Evolutionary conservation across 2,113 vertebrate genomes (phyloP).

Genomic region (Phrynosoma platyrhinos): DNA sequence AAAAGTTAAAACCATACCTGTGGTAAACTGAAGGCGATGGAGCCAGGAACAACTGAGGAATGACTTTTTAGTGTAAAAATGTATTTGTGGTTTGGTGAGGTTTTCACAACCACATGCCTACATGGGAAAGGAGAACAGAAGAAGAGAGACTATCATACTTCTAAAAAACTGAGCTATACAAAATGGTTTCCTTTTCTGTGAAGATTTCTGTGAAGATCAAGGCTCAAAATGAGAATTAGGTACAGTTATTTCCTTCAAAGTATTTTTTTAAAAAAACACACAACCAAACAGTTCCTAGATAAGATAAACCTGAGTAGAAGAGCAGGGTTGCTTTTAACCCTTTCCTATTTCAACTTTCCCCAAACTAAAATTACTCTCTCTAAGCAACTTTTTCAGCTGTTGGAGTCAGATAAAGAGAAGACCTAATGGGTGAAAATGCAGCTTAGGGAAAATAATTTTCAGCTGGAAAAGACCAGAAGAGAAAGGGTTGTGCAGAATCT

Average conservation of each 20-base stretch:
- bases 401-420: background rate
- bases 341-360: background rate
- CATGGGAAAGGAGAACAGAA: conserved; percentile 42
- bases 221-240: background rate
- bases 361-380: background rate
- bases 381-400: background rate
- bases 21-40: conserved; percentile 93
- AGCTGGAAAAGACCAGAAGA: background rate
- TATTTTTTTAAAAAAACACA: background rate
- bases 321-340: background rate
- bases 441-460: background rate
- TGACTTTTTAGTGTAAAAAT: conserved; percentile 91
- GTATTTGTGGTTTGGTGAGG: conserved; percentile 87
- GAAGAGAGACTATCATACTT: conserved; percentile 32
- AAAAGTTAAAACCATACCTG: conserved; percentile 80
- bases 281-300: background rate
- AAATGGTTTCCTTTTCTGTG: fast-evolving
- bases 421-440: background rate
- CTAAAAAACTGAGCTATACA: fast-evolving
- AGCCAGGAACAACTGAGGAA: conserved; percentile 80
- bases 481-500: background rate
- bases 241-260: background rate
- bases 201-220: background rate
- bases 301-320: background rate
- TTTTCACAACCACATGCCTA: conserved; percentile 92